Conservation (phyloP, 2,113 vertebrate species). For the Nothocercus nigrocapillus region DNA sequence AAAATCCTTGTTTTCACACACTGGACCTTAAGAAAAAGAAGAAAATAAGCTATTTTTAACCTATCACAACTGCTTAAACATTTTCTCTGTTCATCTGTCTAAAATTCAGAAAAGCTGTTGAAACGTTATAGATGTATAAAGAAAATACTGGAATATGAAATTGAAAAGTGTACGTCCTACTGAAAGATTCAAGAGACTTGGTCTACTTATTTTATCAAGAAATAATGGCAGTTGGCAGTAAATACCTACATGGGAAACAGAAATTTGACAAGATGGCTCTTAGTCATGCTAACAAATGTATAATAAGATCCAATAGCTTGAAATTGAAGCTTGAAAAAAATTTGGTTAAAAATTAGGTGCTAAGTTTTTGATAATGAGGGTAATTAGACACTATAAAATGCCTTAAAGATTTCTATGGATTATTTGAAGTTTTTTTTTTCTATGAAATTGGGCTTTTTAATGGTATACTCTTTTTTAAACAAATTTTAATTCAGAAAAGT, state of each 20-base stretch:
- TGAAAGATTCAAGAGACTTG: not conserved
- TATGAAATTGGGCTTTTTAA: not conserved
- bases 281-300: not conserved
- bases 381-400: not conserved
- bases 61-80: not conserved
- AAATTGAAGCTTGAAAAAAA: constrained; percentile 22
- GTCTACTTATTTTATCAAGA: constrained; percentile 33
- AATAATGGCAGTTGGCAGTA: constrained; percentile 3
- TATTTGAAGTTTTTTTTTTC: not conserved
- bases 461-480: not conserved
- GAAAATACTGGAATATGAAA: constrained; percentile 2
- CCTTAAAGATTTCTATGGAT: not conserved
- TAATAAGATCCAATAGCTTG: not conserved
- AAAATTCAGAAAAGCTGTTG: not conserved
- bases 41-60: not conserved
- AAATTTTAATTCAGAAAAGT: not conserved
- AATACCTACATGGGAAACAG: constrained; percentile 12
- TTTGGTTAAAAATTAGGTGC: not conserved
- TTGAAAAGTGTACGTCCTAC: constrained; percentile 4
- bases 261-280: constrained; percentile 11
- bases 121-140: not conserved
- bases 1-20: not conserved
- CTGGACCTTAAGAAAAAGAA: not conserved
- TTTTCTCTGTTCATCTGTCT: not conserved
- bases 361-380: not conserved